These are phyloP conservation scores for Melanotus villosus DNA, from an alignment of 2,888 invertebrate species.

Conservation along the genomic window DNA sequence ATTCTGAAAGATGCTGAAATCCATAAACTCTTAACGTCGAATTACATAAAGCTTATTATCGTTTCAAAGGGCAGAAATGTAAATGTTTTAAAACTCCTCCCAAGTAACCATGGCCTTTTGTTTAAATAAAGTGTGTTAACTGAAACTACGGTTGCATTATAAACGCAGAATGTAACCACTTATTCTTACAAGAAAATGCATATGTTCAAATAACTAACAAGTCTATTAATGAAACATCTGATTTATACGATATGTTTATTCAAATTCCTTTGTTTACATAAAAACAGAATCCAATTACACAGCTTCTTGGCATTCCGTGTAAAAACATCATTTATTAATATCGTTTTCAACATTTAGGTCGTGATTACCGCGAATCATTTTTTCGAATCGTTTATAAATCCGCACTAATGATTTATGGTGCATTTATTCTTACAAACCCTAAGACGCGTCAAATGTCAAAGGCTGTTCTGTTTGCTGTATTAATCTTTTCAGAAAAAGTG, in stretches of 20 bases:
- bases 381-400: neutral
- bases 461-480: constrained; percentile 32
- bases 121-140: too few relatives aligned
- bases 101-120: too few relatives aligned
- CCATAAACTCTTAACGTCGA: too few relatives aligned
- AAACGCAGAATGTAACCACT: neutral
- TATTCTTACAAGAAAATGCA: constrained; percentile 7
- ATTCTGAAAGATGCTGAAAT: too few relatives aligned
- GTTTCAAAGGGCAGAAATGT: too few relatives aligned
- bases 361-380: constrained; percentile 2
- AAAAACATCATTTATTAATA: constrained; percentile 21
- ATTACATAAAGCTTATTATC: too few relatives aligned
- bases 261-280: constrained; percentile 28
- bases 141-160: too few relatives aligned
- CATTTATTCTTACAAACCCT: constrained; percentile 27
- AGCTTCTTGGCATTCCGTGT: constrained; percentile 20
- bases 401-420: constrained; percentile 18
- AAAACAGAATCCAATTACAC: constrained; percentile 16
- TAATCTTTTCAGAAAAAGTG: constrained; percentile 36
- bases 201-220: constrained; percentile 11
- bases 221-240: constrained; percentile 20
- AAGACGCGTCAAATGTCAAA: constrained; percentile 39
- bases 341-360: constrained; percentile 7
- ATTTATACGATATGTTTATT: constrained; percentile 17
- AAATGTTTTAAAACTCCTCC: too few relatives aligned